Base-by-base conservation (phyloP, 1,140 invertebrate species). In the Ceratina australensis region DNA sequence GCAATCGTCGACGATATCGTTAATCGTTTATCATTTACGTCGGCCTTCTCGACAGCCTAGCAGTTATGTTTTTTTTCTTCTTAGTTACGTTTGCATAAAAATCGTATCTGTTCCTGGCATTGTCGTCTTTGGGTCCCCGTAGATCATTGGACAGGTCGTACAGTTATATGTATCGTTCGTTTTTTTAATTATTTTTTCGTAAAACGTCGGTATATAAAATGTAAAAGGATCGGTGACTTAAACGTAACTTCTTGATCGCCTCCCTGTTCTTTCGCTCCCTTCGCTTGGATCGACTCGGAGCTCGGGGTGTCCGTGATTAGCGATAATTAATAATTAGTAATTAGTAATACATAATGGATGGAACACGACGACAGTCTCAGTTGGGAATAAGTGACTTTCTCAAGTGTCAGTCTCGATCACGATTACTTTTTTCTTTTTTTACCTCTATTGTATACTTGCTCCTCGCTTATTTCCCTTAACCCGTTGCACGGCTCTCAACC, bases 291-390 rank as follows among this genome's bases (percentile, higher is more conserved):
- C 15, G 33, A 54, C n/a, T 56, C 61, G 52, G 52, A 26, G 12
- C 26, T 72, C 54, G 2, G 15, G 18, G 33, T 60, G 20, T 47
- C 57, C 52, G 22, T 42, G 59, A 61, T 66, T 60, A 50, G 42
- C 33, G 24, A 81, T 26, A 71, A 77, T 83, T 83, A 84, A 71
- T 60, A 74, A 79, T 75, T 77, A 77, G 59, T 50, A 85, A 85
- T 82, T 80, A 86, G 72, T 77, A 82, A 78, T 76, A 83, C 65
- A 56, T 83, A 86, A 83, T 89, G 87, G 87, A 89, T 89, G 87
- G 87, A 88, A 83, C 80, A 65, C 83, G 73, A 64, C 85, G 75
- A 88, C 87, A 86, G 84, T 83, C 84, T 85, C 82, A 80, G 75
- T 68, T 72, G 80, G 61, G 69, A 78, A 77, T 78, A 80, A 73